Conservation (phyloP, 2,797 vertebrate species). For the Luscinia megarhynchos region DNA sequence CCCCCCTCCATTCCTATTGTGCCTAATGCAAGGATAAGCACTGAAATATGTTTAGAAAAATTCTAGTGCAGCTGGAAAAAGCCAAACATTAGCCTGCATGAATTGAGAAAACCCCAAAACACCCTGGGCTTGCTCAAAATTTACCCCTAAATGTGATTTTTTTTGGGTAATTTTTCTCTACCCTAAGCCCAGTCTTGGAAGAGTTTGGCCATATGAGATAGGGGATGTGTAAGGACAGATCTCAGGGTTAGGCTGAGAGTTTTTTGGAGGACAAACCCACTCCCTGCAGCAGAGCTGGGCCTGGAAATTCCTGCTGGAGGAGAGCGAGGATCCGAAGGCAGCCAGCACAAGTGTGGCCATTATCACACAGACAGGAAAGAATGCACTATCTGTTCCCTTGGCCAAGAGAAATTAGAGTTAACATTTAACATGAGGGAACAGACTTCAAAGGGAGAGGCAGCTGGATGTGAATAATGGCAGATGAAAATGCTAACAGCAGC, state of each 20-base stretch:
- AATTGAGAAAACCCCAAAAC: not conserved
- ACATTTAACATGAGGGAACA: slow-evolving; percentile 70
- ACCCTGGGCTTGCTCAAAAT: not conserved
- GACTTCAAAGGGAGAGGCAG: slow-evolving; percentile 80
- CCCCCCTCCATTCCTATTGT: not conserved
- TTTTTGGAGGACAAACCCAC: not conserved
- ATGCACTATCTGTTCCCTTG: slow-evolving; percentile 42
- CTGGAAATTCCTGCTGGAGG: not conserved
- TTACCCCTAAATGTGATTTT: not conserved
- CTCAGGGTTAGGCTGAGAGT: not conserved
- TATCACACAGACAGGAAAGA: slow-evolving; percentile 71
- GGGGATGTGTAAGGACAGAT: not conserved
- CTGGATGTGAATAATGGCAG: slow-evolving; percentile 69
- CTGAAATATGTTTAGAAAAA: slow-evolving; percentile 29
- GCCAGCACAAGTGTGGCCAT: slow-evolving; percentile 49
- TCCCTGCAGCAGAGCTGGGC: not conserved
- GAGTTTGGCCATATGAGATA: fast-evolving
- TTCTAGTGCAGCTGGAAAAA: not conserved
- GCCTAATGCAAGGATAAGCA: slow-evolving; percentile 41
- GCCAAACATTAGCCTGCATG: not conserved
- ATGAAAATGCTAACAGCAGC: slow-evolving; percentile 74
- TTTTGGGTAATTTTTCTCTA: not conserved
- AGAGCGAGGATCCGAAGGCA: slow-evolving; percentile 27
- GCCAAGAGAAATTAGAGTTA: slow-evolving; percentile 76
- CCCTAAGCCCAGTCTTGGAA: not conserved